These are phyloP conservation scores for Cerastis rubricosa DNA, from an alignment of 2,888 invertebrate genomes.

Conservation along the genomic window DNA sequence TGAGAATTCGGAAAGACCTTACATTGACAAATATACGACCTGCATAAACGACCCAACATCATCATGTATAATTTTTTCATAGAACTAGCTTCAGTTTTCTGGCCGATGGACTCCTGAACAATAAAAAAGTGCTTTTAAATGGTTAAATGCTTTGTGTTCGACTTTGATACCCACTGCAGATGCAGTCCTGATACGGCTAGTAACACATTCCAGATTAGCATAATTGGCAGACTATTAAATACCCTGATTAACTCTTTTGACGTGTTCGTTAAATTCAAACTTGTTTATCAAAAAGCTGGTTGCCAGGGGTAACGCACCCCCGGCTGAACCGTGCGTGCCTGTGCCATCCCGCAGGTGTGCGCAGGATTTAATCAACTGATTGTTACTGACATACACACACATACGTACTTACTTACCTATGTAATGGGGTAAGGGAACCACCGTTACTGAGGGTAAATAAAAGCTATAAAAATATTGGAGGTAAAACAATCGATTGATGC, in stretches of 20 bases:
- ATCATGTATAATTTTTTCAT: neutral
- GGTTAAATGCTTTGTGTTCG: neutral
- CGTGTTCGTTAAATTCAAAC: slow-evolving; percentile 75
- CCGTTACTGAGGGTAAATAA: slow-evolving; percentile 61
- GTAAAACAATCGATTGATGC: slow-evolving; percentile 53
- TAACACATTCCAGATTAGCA: slow-evolving; percentile 11
- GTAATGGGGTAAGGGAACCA: slow-evolving; percentile 58
- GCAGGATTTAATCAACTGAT: slow-evolving; percentile 88
- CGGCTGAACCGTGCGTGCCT: slow-evolving; percentile 62
- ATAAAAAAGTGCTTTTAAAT: neutral
- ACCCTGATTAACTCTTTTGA: slow-evolving; percentile 51
- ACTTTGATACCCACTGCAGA: slow-evolving; percentile 1
- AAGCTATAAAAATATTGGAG: slow-evolving; percentile 51
- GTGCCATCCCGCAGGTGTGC: slow-evolving; percentile 85
- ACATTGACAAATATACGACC: no score
- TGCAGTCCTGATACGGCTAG: neutral
- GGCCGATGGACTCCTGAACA: neutral
- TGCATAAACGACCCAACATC: neutral
- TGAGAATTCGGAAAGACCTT: neutral
- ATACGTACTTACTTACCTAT: slow-evolving; percentile 51
- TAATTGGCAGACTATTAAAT: slow-evolving; percentile 9
- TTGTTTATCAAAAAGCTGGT: slow-evolving; percentile 82
- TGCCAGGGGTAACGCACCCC: slow-evolving; percentile 78
- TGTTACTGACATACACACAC: slow-evolving; percentile 76
- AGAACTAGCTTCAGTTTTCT: neutral